Percentiles rank a stretch among this genome's conserved stretches.
Conservation (phyloP, 1,140 invertebrate species). For the Brachystomella parvula region DNA sequence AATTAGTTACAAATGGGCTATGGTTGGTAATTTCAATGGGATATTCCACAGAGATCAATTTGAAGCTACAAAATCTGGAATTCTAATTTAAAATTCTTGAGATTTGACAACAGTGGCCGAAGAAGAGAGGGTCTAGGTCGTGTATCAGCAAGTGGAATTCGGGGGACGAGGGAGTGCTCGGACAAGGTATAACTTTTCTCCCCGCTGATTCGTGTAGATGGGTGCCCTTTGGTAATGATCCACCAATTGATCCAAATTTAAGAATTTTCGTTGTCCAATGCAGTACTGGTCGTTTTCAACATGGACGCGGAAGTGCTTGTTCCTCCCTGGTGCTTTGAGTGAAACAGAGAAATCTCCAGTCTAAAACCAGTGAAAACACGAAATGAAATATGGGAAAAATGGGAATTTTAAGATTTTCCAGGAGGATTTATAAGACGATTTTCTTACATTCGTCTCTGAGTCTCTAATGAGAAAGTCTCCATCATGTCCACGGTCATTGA, state of each 20-base stretch:
- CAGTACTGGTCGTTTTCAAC: conserved; percentile 88
- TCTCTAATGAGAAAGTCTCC: conserved; percentile 98
- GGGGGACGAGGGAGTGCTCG: conserved; percentile 33
- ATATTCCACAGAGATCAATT: too few relatives aligned
- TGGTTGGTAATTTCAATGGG: too few relatives aligned
- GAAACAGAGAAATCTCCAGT: conserved; percentile 97
- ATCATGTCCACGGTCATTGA: conserved; percentile 88
- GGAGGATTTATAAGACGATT: too few relatives aligned
- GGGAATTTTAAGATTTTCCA: too few relatives aligned
- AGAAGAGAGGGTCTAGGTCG: too few relatives aligned
- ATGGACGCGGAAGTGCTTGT: conserved; percentile 98
- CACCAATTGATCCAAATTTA: conserved; percentile 89
- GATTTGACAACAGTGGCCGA: too few relatives aligned
- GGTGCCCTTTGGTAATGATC: conserved; percentile 97
- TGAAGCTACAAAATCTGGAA: too few relatives aligned
- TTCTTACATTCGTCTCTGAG: conserved; percentile 94
- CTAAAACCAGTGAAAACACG: conserved; percentile 48
- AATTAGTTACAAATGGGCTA: too few relatives aligned
- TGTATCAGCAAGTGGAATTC: conserved; percentile 32
- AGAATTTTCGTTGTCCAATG: conserved; percentile 96
- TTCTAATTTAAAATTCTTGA: too few relatives aligned
- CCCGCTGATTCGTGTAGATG: conserved; percentile 91
- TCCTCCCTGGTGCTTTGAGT: conserved; percentile 90
- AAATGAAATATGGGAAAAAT: conserved; percentile 2
- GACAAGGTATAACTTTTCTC: conserved; percentile 38